phyloP scores from a whole-genome alignment of 2,888 invertebrate genomes.

The Polia nebulosa region DNA sequence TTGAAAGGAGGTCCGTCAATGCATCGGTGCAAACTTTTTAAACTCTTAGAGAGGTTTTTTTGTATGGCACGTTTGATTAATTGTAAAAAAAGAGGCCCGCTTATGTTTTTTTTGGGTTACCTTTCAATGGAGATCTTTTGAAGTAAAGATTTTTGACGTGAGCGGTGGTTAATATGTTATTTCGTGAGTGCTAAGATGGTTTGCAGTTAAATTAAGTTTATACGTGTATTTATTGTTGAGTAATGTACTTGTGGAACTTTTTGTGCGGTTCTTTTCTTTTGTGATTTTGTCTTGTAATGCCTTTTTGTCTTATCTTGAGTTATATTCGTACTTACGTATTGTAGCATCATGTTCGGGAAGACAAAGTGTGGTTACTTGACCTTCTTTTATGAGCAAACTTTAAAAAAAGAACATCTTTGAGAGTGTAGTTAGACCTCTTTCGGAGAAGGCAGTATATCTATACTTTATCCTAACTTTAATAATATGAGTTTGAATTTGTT shows the following conservation, averaged over 20 bases:
- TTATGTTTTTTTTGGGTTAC: conserved; percentile 68
- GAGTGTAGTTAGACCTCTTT: conserved; percentile 4
- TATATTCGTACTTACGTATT: conserved; percentile 44
- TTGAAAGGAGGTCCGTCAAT: conserved; percentile 88
- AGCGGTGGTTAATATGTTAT: conserved; percentile 67
- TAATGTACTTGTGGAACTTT: conserved; percentile 37
- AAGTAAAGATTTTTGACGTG: conserved; percentile 66
- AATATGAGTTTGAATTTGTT: too few relatives aligned
- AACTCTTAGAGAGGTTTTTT: conserved; percentile 78
- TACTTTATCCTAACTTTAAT: too few relatives aligned
- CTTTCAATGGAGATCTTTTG: conserved; percentile 76
- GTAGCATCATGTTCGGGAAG: conserved; percentile 34
- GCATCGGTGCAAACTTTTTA: conserved; percentile 89
- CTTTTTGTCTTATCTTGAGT: conserved; percentile 47
- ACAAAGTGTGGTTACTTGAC: conserved; percentile 23
- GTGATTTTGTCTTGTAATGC: conserved; percentile 36
- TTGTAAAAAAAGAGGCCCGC: conserved; percentile 79
- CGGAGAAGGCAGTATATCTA: background rate
- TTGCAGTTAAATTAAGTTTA: conserved; percentile 68
- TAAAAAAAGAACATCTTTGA: background rate
- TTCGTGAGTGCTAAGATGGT: conserved; percentile 64
- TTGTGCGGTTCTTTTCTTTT: conserved; percentile 38
- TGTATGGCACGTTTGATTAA: conserved; percentile 81
- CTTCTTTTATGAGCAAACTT: background rate
- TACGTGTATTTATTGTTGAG: conserved; percentile 56